phyloP scores from a whole-genome alignment of 2,797 vertebrate genomes.

The Halcyon smyrnensis region DNA sequence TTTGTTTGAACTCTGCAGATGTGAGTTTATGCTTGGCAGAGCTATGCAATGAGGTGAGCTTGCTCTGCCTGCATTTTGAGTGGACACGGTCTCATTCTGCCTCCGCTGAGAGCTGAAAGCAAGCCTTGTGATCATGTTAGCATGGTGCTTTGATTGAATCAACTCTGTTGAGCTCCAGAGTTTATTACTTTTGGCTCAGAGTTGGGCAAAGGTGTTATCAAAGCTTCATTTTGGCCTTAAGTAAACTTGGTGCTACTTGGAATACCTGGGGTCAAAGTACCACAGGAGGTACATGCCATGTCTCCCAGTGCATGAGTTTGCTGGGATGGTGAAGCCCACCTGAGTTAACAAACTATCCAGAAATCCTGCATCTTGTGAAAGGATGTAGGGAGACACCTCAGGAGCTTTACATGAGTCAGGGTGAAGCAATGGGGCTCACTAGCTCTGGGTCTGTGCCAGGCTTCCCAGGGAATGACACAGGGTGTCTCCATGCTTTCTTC shows the following conservation, averaged over 20 bases:
- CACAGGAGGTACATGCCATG: fast-evolving
- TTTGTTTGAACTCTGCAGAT: neutral
- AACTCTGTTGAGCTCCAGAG: neutral
- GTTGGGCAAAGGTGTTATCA: neutral
- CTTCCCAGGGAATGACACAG: neutral
- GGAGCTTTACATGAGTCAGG: neutral
- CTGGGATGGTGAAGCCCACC: neutral
- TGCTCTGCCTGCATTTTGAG: neutral
- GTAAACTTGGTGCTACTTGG: neutral
- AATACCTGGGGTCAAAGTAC: neutral
- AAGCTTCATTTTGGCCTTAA: neutral
- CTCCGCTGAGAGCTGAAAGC: neutral
- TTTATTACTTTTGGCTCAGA: neutral
- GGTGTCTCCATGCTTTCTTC: neutral
- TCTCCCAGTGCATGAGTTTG: neutral
- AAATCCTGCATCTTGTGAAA: neutral
- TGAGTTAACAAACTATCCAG: neutral
- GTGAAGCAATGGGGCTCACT: neutral
- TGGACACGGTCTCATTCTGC: neutral
- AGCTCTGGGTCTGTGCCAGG: neutral
- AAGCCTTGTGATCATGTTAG: neutral
- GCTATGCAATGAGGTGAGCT: neutral
- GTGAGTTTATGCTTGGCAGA: neutral
- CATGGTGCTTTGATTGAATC: neutral
- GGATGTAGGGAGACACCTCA: neutral